Evolutionary conservation across 2,888 invertebrate genomes (phyloP).

Genomic region (Drosophila pegasa): DNA sequence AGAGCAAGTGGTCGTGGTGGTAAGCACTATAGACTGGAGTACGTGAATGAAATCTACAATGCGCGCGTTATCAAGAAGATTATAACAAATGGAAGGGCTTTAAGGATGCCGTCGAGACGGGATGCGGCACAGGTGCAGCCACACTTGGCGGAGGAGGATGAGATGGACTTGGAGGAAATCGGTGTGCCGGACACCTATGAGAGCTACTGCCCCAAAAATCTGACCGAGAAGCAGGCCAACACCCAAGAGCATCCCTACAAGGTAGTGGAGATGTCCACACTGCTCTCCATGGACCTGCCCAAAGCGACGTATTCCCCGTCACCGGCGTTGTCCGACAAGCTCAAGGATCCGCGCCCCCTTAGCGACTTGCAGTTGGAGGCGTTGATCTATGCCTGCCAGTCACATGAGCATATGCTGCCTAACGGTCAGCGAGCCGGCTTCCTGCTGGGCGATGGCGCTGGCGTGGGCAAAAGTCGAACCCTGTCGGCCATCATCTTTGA

Average conservation of each 20-base stretch:
- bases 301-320: constrained; percentile 95
- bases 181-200: constrained; percentile 99
- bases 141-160: constrained; percentile 87
- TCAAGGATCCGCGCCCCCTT: constrained; percentile 92
- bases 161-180: constrained; percentile 97
- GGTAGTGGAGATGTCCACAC: constrained; percentile 98
- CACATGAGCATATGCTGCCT: constrained; percentile 95
- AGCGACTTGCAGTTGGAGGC: constrained; percentile 99
- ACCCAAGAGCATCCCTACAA: constrained; percentile 96
- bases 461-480: constrained; percentile 98
- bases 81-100: background rate
- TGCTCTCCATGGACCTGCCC: constrained; percentile 97
- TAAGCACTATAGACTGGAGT: background rate
- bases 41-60: background rate
- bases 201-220: constrained; percentile 96
- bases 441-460: constrained; percentile 98
- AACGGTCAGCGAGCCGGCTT: constrained; percentile 97
- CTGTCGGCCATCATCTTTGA: constrained; percentile 99
- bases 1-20: too few relatives aligned
- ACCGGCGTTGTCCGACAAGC: constrained; percentile 93
- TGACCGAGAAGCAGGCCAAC: constrained; percentile 65
- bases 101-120: background rate
- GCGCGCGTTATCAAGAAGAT: background rate
- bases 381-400: constrained; percentile 98
- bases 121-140: constrained; percentile 3